These are phyloP conservation scores for Maniola hyperantus DNA, from an alignment of 2,888 invertebrate genomes.

Conservation along the genomic window DNA sequence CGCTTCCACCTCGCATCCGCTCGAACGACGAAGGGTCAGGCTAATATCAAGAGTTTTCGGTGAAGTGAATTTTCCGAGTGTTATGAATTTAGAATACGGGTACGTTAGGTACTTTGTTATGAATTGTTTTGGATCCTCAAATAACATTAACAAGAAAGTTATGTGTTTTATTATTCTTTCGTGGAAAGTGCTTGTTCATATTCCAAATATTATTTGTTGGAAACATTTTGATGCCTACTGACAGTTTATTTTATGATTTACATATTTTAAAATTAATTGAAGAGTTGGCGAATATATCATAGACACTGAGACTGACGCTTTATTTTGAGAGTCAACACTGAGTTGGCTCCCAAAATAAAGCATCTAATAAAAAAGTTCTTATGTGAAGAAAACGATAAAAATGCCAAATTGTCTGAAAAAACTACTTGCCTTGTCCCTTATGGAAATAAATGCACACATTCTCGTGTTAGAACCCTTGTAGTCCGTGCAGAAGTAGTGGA, in stretches of 20 bases:
- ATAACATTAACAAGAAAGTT: conserved; percentile 22
- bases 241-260: neutral
- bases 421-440: no score
- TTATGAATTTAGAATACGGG: conserved; percentile 35
- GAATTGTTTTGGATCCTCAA: conserved; percentile 20
- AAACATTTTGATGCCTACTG: neutral
- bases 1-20: conserved; percentile 52
- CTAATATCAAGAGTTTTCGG: conserved; percentile 41
- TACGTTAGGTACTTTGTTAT: conserved; percentile 5
- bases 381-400: no score
- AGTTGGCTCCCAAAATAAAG: no score
- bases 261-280: neutral
- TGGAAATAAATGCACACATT: no score
- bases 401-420: no score
- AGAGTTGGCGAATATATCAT: neutral
- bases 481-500: no score
- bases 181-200: conserved; percentile 1
- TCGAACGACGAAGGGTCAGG: conserved; percentile 44
- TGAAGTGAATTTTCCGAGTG: conserved; percentile 36
- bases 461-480: no score
- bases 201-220: conserved; percentile 8
- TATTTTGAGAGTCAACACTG: no score
- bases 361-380: no score
- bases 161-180: conserved; percentile 14
- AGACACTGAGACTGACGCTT: no score